Evolutionary conservation across 2,113 vertebrate genomes (phyloP).

Genomic region (Greenwoodochromis staneri): DNA sequence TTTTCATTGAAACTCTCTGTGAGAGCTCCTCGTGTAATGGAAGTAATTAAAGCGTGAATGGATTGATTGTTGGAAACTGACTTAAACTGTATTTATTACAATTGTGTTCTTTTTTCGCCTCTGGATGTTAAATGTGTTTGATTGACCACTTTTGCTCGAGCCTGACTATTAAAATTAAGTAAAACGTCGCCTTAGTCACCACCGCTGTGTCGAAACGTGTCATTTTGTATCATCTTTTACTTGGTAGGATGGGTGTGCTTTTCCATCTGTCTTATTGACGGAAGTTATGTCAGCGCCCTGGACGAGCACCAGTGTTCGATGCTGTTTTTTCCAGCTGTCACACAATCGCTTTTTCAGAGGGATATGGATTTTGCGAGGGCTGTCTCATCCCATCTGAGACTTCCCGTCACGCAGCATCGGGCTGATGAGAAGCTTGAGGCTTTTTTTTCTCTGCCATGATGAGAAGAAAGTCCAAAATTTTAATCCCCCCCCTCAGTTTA

Average conservation of each 20-base stretch:
- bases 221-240: neutral
- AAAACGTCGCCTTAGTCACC: neutral
- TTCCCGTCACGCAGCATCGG: neutral
- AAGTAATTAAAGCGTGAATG: neutral
- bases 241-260: neutral
- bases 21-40: neutral
- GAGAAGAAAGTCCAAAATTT: slow-evolving; percentile 33
- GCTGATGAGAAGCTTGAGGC: slow-evolving; percentile 10
- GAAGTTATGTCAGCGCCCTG: slow-evolving; percentile 7
- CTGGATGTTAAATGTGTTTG: neutral
- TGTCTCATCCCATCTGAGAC: slow-evolving; percentile 23
- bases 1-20: neutral
- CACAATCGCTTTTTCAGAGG: neutral
- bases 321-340: slow-evolving; percentile 55
- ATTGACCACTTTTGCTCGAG: neutral
- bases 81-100: neutral
- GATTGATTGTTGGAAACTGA: neutral
- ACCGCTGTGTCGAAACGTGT: neutral
- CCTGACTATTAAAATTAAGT: neutral
- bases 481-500: slow-evolving; percentile 8
- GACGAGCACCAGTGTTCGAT: neutral
- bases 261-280: slow-evolving; percentile 1
- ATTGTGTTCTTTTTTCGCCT: neutral
- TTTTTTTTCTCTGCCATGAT: neutral
- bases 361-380: slow-evolving; percentile 4